phyloP scores from a whole-genome alignment of 1,140 invertebrate species.

The Neodiprion lecontei region DNA sequence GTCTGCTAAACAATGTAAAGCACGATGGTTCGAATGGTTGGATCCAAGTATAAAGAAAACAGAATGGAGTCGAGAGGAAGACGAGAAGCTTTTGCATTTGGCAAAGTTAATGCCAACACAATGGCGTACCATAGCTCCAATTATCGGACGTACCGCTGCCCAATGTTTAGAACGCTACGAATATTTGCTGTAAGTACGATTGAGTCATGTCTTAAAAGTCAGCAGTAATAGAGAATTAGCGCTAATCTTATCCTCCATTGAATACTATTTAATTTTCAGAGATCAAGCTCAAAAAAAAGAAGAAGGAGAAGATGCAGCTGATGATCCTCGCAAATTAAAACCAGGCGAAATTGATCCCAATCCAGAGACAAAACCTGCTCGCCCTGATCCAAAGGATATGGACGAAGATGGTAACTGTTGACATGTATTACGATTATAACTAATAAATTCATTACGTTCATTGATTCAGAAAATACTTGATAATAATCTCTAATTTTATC shows the following conservation, averaged over 20 bases:
- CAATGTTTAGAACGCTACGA: conserved; percentile 99
- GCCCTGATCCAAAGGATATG: conserved; percentile 99
- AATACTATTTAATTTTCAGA: conserved; percentile 59
- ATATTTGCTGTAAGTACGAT: conserved; percentile 83
- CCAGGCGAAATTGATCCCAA: conserved; percentile 99
- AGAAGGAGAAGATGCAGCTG: conserved; percentile 89
- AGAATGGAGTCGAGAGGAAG: conserved; percentile 99
- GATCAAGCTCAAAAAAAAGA: conserved; percentile 99
- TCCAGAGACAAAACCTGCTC: conserved; percentile 98
- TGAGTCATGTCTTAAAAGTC: background rate
- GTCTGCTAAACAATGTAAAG: conserved; percentile 99
- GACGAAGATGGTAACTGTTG: conserved; percentile 90
- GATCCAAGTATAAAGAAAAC: conserved; percentile 99
- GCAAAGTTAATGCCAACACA: conserved; percentile 99
- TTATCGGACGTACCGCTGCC: conserved; percentile 97
- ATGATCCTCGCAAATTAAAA: conserved; percentile 96
- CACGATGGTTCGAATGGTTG: conserved; percentile 99
- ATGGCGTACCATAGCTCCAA: conserved; percentile 99
- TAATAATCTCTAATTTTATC: conserved; percentile 52
- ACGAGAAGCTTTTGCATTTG: conserved; percentile 97
- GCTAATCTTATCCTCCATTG: background rate
- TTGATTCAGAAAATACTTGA: conserved; percentile 17
- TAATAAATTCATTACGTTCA: background rate
- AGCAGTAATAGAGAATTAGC: no score
- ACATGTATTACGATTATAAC: conserved; percentile 20